These are phyloP conservation scores for Elmis aenea DNA, from an alignment of 2,888 invertebrate genomes.

Conservation along the genomic window DNA sequence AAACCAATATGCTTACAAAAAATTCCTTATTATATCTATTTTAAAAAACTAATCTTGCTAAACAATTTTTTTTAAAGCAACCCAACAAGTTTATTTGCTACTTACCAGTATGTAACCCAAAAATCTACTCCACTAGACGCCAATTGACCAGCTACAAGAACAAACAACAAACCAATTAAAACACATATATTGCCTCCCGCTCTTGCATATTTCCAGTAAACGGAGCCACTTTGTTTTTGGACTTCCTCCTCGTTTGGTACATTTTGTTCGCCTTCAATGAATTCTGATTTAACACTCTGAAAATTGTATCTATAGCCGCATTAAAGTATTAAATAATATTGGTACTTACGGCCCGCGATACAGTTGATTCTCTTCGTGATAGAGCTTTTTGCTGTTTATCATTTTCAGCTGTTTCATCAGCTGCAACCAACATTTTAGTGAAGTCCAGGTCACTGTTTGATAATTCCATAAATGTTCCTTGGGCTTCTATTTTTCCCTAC, in stretches of 20 bases:
- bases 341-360: slow-evolving; percentile 24
- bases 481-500: slow-evolving; percentile 55
- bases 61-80: too few species aligned
- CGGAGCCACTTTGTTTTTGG: slow-evolving; percentile 10
- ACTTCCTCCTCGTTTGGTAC: slow-evolving; percentile 27
- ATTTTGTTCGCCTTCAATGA: slow-evolving; percentile 24
- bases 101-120: slow-evolving; percentile 26
- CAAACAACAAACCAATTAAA: slow-evolving; percentile 11
- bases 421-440: slow-evolving; percentile 45
- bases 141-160: slow-evolving; percentile 19
- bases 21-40: too few species aligned
- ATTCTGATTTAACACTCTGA: slow-evolving; percentile 18
- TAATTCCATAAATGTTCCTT: slow-evolving; percentile 57
- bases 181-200: slow-evolving; percentile 21
- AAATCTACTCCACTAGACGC: slow-evolving; percentile 22
- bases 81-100: too few species aligned
- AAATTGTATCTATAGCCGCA: too few species aligned
- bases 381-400: slow-evolving; percentile 7
- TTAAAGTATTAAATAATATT: neutral
- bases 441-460: slow-evolving; percentile 57
- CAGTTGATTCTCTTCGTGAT: slow-evolving; percentile 22
- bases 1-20: too few species aligned
- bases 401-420: slow-evolving; percentile 26
- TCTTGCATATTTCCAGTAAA: slow-evolving; percentile 20
- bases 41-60: too few species aligned